Evolutionary conservation across 2,113 vertebrate species (phyloP).

Genomic region (Laticauda laticaudata): DNA sequence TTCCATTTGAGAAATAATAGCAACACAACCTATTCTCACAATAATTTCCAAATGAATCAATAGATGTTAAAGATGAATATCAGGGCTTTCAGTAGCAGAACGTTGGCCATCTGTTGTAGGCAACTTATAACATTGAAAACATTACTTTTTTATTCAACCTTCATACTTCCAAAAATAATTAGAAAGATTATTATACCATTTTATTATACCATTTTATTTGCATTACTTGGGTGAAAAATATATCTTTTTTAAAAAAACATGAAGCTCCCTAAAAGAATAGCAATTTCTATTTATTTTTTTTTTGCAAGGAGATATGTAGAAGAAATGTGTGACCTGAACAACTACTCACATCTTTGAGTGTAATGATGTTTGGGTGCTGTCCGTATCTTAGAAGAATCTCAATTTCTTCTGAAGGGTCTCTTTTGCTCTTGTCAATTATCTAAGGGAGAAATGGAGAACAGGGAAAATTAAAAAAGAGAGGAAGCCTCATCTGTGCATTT

Average conservation of each 20-base stretch:
- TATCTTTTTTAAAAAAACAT: neutral
- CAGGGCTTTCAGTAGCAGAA: neutral
- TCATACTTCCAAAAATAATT: neutral
- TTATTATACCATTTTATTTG: neutral
- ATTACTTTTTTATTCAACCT: neutral
- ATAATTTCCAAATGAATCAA: neutral
- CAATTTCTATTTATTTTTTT: neutral
- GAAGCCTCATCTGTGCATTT: slow-evolving; percentile 19
- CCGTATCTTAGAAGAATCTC: slow-evolving; percentile 93
- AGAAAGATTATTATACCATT: neutral
- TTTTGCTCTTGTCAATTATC: slow-evolving; percentile 89
- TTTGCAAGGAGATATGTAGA: neutral
- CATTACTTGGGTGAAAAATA: neutral
- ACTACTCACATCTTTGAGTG: slow-evolving; percentile 88
- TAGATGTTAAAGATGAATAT: neutral
- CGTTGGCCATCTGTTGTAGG: neutral
- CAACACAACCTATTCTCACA: neutral
- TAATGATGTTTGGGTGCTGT: slow-evolving; percentile 93
- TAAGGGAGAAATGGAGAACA: slow-evolving; percentile 55
- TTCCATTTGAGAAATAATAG: neutral
- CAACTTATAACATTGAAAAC: neutral
- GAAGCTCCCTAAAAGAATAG: neutral
- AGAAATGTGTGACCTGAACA: neutral
- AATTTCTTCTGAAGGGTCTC: slow-evolving; percentile 92
- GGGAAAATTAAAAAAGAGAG: neutral